Conservation (phyloP, 2,113 vertebrate species). For the Semnornis frantzii region DNA sequence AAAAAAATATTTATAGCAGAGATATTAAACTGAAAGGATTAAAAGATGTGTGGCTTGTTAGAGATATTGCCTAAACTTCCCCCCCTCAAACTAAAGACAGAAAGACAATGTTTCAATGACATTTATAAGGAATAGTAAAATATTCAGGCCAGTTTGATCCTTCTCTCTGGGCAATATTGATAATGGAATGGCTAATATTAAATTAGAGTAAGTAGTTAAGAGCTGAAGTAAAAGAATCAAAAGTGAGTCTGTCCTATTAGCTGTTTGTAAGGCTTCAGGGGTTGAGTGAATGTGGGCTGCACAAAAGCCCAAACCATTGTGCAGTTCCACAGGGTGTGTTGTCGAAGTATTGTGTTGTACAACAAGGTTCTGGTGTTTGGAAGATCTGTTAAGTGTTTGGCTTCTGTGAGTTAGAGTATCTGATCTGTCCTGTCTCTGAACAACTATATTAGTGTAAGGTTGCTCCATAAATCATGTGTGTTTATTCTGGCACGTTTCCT, state of each 20-base stretch:
- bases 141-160: neutral
- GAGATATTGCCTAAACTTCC: neutral
- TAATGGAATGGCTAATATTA: neutral
- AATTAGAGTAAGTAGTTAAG: neutral
- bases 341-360: neutral
- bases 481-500: conserved; percentile 33
- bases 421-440: neutral
- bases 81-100: neutral
- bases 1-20: neutral
- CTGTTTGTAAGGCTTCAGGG: neutral
- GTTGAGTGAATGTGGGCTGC: neutral
- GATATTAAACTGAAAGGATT: neutral
- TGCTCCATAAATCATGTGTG: conserved; percentile 21
- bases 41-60: neutral
- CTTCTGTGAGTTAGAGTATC: neutral
- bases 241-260: fast-evolving
- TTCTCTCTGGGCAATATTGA: neutral
- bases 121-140: neutral
- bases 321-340: neutral
- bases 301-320: neutral
- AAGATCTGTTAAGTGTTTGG: neutral
- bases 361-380: neutral
- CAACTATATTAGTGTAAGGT: neutral
- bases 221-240: neutral
- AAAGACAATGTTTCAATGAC: neutral